Percentiles rank a stretch among this genome's conserved stretches.
These are phyloP conservation scores for Melanotaenia boesemani DNA, from an alignment of 2,797 vertebrate species.

Conservation along the genomic window DNA sequence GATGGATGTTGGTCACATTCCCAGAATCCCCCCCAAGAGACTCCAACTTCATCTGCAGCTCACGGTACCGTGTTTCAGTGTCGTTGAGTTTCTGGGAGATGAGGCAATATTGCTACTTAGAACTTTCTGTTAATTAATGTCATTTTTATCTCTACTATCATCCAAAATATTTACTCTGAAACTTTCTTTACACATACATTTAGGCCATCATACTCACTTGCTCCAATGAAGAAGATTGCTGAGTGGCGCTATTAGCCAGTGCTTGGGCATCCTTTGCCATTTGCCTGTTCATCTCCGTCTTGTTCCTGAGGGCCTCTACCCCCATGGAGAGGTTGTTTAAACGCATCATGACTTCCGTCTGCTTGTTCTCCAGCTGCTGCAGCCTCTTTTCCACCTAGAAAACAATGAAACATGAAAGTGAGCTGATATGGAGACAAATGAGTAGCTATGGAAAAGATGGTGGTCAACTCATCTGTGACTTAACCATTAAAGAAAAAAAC, in stretches of 20 bases:
- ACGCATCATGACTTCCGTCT: constrained; percentile 79
- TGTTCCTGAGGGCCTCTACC: constrained; percentile 78
- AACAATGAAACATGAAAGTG: accelerated
- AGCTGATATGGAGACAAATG: background rate
- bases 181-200: background rate
- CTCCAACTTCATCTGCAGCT: constrained; percentile 80
- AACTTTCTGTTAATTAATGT: background rate
- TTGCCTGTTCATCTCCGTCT: constrained; percentile 68
- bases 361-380: constrained; percentile 75
- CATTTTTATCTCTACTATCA: background rate
- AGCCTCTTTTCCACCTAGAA: constrained; percentile 79
- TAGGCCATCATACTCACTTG: constrained; percentile 67
- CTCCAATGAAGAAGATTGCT: constrained; percentile 70
- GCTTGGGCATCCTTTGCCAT: constrained; percentile 79
- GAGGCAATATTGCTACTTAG: background rate
- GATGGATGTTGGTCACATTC: constrained; percentile 62
- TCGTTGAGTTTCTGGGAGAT: constrained; percentile 79
- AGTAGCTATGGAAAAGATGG: background rate
- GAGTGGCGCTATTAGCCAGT: constrained; percentile 73
- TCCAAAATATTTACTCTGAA: background rate
- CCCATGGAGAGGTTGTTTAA: constrained; percentile 78
- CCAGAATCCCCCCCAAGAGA: constrained; percentile 65
- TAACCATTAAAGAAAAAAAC: background rate
- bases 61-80: constrained; percentile 72
- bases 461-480: background rate